Base-by-base conservation (phyloP, 2,113 vertebrate genomes). In the Scalopus aquaticus region DNA sequence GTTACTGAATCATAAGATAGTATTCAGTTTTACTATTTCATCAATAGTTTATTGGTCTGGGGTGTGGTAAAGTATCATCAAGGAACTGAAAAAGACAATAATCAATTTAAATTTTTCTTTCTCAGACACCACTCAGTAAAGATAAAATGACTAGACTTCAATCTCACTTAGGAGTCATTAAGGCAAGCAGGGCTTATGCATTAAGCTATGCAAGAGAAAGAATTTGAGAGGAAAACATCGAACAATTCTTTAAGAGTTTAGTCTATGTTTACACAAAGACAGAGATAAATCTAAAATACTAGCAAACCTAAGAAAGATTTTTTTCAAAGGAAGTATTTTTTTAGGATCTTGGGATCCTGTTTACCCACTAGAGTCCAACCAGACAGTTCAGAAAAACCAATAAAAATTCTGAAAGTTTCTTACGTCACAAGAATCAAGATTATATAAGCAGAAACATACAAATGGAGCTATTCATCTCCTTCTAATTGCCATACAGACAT, bases 51-150 rank as follows among this genome's bases (percentile, higher is more conserved):
- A 95, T 79, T 35, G 88, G 76, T 12, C 35, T n/a, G 93, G 72
- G 76, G 92, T 30, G 32, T 95, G 88, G 77, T 92, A 91, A 96
- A 94, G 58, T 82, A 89, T 39, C 67, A 95, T 97, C 67, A 93
- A 93, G 62, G 65, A 46, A 87, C 30, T 65, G 58, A 3, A 93
- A 91, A 58, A 70, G 78, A 58, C 32, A 24, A 42, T 30, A 79
- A 96, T 78, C 81, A 93, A 94, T 93, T 90, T 69, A 64, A 44
- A 95, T 82, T 95, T 93, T 83, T 93, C 69, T 88, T 46, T 26
- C 28, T 95, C 32, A 92, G 46, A 93, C 6, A 82, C 20, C 74
- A 72, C 64, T 80, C 54, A n/a, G 54, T 39, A 85, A 83, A 87
- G 85, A 86, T 83, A 92, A 79, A 89, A 73, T 67, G 24, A 70